These are phyloP conservation scores for Athene noctua DNA, from an alignment of 2,113 vertebrate species.

Conservation along the genomic window DNA sequence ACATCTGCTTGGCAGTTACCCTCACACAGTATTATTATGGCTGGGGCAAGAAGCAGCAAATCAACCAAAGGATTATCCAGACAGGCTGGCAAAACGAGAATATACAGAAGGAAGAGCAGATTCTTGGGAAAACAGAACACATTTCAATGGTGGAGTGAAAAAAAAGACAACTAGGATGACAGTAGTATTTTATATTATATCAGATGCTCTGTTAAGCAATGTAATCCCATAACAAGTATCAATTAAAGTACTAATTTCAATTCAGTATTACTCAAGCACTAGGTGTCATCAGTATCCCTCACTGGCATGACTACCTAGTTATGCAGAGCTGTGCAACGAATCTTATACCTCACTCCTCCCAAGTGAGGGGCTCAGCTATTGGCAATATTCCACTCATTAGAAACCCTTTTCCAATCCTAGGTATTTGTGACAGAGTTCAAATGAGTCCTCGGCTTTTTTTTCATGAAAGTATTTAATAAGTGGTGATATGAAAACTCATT, in stretches of 20 bases:
- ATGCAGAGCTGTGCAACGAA: neutral
- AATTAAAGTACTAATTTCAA: neutral
- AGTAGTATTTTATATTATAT: neutral
- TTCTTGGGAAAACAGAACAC: neutral
- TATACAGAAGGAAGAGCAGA: neutral
- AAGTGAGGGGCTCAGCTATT: neutral
- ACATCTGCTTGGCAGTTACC: neutral
- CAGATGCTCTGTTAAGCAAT: neutral
- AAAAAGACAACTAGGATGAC: neutral
- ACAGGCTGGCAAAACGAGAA: neutral
- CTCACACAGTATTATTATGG: neutral
- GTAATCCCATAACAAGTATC: neutral
- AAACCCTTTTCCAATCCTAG: neutral
- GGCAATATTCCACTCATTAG: neutral
- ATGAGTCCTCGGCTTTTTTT: neutral
- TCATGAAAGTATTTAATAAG: neutral
- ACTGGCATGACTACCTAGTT: neutral
- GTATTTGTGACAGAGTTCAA: neutral
- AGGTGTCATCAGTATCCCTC: neutral
- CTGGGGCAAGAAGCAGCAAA: neutral
- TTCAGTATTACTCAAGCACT: neutral
- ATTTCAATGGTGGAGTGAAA: neutral
- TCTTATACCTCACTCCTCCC: neutral
- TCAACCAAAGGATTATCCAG: neutral
- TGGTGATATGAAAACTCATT: neutral